Percentiles rank a stretch among this genome's conserved stretches.
Conservation (phyloP, 2,797 vertebrate genomes). For the Esox lucius region DNA sequence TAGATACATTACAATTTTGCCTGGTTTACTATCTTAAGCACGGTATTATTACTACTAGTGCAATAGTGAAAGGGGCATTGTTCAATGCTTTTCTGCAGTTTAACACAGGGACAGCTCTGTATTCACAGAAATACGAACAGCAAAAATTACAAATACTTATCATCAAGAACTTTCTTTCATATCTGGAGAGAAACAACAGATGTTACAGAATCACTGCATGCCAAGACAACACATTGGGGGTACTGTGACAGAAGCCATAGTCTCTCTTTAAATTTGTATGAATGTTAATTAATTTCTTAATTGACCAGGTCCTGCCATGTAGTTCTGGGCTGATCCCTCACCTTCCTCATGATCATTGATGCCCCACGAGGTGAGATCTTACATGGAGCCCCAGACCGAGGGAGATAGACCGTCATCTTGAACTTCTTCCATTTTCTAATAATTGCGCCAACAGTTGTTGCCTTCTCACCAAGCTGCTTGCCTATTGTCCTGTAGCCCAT, state of each 20-base stretch:
- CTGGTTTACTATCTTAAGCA: neutral
- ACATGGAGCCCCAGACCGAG: no score
- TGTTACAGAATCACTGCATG: slow-evolving; percentile 8
- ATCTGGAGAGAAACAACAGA: slow-evolving; percentile 8
- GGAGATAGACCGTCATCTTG: no score
- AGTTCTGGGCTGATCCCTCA: no score
- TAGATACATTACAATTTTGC: neutral
- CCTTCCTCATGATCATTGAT: no score
- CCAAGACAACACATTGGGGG: neutral
- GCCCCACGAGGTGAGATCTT: no score
- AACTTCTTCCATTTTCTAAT: no score
- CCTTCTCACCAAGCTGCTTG: no score
- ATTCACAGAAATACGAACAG: slow-evolving; percentile 1
- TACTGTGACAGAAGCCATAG: neutral
- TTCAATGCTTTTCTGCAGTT: neutral
- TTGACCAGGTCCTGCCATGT: no score
- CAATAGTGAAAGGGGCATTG: neutral
- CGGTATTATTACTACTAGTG: neutral
- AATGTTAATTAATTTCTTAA: no score
- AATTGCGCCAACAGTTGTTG: no score
- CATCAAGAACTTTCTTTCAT: slow-evolving; percentile 6
- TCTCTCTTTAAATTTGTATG: no score
- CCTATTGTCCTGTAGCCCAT: no score
- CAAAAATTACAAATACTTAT: neutral
- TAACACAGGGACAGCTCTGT: slow-evolving; percentile 1